These are phyloP conservation scores for Ornithoptera alexandrae DNA, from an alignment of 2,888 invertebrate genomes.

Conservation along the genomic window DNA sequence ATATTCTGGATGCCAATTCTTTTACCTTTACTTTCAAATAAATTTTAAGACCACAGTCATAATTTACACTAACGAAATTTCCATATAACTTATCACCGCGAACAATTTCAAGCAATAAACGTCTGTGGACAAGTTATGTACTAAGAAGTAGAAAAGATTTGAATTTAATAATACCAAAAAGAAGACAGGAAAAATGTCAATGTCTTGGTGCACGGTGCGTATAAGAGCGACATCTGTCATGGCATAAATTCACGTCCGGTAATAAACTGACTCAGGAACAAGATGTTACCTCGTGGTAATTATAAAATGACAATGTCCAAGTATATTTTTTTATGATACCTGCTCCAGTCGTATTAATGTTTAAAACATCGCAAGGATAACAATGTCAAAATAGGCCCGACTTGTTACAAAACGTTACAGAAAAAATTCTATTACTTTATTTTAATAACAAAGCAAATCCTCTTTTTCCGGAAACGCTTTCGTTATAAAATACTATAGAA, in stretches of 20 bases:
- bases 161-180: neutral
- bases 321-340: neutral
- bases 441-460: too few species aligned
- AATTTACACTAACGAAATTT: too few species aligned
- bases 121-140: neutral
- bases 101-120: neutral
- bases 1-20: too few species aligned
- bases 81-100: too few species aligned
- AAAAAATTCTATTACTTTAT: too few species aligned
- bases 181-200: neutral
- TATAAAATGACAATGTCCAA: neutral
- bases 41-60: too few species aligned
- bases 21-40: too few species aligned
- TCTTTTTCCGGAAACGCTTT: neutral
- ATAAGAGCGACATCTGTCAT: neutral
- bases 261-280: neutral
- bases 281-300: neutral
- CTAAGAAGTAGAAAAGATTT: neutral
- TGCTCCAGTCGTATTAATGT: neutral
- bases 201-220: too few species aligned
- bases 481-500: neutral
- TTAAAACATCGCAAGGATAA: neutral
- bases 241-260: neutral
- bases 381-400: neutral
- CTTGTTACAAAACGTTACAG: too few species aligned